Evolutionary conservation across 2,888 invertebrate species (phyloP), one percentile per base, ranked within the genome.

Genomic region (Andrena praecox): DNA sequence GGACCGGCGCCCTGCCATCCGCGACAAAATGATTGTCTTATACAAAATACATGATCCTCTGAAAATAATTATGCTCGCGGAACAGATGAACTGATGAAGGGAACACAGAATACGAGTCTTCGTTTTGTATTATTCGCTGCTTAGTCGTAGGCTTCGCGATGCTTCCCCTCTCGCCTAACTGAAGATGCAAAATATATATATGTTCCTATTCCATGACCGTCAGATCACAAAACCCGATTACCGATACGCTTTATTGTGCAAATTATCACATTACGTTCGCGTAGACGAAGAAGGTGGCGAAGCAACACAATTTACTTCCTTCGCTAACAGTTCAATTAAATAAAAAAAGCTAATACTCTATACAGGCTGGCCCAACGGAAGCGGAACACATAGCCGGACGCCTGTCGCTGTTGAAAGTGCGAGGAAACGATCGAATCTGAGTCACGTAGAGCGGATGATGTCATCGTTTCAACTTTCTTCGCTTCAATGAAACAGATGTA

Each of bases 261-360:
- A 82, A 86, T 86, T 88, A 89, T 88, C 84, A 87, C 89, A 89
- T 85, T 67, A 74, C 54, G 56, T 81, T 85, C 50, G 52, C 33
- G 31, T 77, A 74, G 52, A 73, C 35, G 62, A 68, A 50, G 31
- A 77, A 56, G 10, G 3, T 59, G 68, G 33, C 27, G 60, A 62
- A 64, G 54, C 68, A 68, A 72, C 42, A 64, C 29, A 69, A 72
- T 75, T 64, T 76, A 67, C 52, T 50, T 33, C 12, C 54, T n/a
- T 74, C 29, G 24, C 52, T 76, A 50, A 35, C 31, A 29, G 6
- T 69, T 71, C 27, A 77, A 70, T 73, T 60, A 77, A 78, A 79
- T 42, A 78, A 72, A 59, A 69, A 60, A 72, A 68, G 59, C 63
- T 78, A 72, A 59, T 70, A 77, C 5, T 54, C 54, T 33, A 20